phyloP scores from a whole-genome alignment of 2,888 invertebrate genomes.

The Acheta domesticus region DNA sequence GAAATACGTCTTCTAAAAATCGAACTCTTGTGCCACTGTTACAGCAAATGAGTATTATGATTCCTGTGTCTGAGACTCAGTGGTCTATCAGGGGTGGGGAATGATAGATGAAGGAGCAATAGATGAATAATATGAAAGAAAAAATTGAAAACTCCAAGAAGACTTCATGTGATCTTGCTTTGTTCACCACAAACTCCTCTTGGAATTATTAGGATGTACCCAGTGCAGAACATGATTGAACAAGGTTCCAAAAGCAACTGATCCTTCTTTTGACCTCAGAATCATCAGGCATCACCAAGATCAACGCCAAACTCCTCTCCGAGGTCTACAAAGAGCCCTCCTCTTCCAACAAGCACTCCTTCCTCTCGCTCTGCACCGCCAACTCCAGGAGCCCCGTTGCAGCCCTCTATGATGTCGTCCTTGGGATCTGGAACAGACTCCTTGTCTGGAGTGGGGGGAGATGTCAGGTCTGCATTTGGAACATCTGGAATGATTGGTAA shows the following conservation, averaged over 20 bases:
- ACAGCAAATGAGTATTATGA: too few species aligned
- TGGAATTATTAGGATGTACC: too few species aligned
- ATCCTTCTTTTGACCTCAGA: constrained; percentile 52
- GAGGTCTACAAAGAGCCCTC: constrained; percentile 80
- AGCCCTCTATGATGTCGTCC: constrained; percentile 39
- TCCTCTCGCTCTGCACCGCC: constrained; percentile 51
- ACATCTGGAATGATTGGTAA: constrained; percentile 32
- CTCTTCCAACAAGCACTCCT: constrained; percentile 60
- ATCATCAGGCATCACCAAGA: constrained; percentile 79
- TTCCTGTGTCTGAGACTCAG: too few species aligned
- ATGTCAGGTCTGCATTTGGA: constrained; percentile 52
- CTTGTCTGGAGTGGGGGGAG: constrained; percentile 56
- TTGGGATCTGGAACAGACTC: constrained; percentile 48
- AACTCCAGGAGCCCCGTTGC: constrained; percentile 51
- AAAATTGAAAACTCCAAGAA: too few species aligned
- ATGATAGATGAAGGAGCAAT: too few species aligned
- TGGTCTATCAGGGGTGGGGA: too few species aligned
- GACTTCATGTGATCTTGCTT: too few species aligned
- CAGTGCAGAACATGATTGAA: too few species aligned
- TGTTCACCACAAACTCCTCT: too few species aligned
- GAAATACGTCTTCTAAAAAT: too few species aligned
- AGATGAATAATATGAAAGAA: too few species aligned
- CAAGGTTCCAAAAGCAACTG: neutral
- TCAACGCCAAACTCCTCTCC: constrained; percentile 87
- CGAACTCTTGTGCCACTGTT: too few species aligned